A percentile compares a stretch with the other conserved stretches of the same genome.
phyloP scores from a whole-genome alignment of 2,888 invertebrate species.

The Sinopyrophorus schimmeli region DNA sequence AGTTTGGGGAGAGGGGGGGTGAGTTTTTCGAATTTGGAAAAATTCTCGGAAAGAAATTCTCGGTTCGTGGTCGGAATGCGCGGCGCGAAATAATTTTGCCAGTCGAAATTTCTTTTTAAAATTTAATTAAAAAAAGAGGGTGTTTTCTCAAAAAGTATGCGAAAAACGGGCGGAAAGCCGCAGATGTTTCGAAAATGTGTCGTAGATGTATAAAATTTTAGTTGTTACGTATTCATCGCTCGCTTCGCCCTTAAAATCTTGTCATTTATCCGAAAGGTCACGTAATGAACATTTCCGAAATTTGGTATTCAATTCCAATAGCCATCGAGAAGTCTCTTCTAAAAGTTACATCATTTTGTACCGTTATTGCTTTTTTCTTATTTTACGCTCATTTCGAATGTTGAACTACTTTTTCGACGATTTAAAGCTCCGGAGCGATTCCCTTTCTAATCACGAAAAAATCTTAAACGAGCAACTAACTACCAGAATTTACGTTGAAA shows the following conservation, averaged over 20 bases:
- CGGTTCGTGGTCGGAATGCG: too few species aligned
- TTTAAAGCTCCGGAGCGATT: conserved; percentile 1
- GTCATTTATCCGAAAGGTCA: conserved; percentile 47
- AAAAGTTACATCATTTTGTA: conserved; percentile 22
- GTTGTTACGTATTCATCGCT: conserved; percentile 36
- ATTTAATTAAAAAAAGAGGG: too few species aligned
- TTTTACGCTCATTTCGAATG: conserved; percentile 11
- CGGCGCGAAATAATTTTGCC: too few species aligned
- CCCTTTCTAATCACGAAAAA: conserved; percentile 23
- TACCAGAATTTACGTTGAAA: conserved; percentile 23
- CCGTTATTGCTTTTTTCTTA: conserved; percentile 18
- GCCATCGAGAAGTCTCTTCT: conserved; percentile 26
- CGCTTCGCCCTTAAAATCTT: conserved; percentile 37
- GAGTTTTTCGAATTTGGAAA: too few species aligned
- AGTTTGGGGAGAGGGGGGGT: too few species aligned
- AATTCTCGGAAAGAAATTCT: too few species aligned
- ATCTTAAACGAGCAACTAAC: conserved; percentile 23
- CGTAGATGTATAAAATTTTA: conserved; percentile 7
- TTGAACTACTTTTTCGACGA: conserved; percentile 10
- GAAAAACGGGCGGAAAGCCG: conserved; percentile 14
- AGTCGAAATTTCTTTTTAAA: too few species aligned
- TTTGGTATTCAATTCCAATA: conserved; percentile 49
- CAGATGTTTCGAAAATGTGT: conserved; percentile 26
- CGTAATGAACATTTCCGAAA: conserved; percentile 53
- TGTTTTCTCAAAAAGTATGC: too few species aligned